Conservation (phyloP, 2,113 vertebrate genomes). For the Ophthalmolycus amberensis region DNA sequence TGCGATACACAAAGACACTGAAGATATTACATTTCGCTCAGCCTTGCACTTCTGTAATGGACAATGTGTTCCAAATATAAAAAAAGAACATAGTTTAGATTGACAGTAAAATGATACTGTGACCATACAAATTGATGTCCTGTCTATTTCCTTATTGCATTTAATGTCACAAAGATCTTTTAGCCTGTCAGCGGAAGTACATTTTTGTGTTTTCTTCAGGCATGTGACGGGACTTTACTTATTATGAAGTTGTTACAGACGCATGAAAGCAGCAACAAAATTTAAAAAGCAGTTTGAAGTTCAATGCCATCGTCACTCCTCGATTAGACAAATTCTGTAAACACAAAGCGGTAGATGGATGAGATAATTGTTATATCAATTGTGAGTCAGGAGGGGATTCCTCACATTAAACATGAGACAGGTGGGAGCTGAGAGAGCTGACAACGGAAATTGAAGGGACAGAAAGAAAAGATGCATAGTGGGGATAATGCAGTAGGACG, state of each 20-base stretch:
- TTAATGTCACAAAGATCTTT: conserved; percentile 28
- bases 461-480: conserved; percentile 48
- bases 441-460: neutral
- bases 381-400: conserved; percentile 8
- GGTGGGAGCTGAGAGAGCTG: neutral
- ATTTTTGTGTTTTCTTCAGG: conserved; percentile 15
- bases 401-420: conserved; percentile 6
- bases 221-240: neutral
- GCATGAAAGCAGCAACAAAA: conserved; percentile 27
- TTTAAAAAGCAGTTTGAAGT: neutral
- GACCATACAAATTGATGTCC: conserved; percentile 13
- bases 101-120: conserved; percentile 30
- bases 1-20: conserved; percentile 15
- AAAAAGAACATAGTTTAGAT: conserved; percentile 28
- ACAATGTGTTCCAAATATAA: conserved; percentile 27
- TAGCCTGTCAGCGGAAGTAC: conserved; percentile 36
- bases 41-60: conserved; percentile 29
- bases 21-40: conserved; percentile 26
- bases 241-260: conserved; percentile 7
- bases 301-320: neutral
- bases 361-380: neutral
- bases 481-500: neutral
- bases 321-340: neutral
- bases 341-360: neutral
- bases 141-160: conserved; percentile 70